Evolutionary conservation across 2,888 invertebrate species (phyloP).

Genomic region (Atethmia centrago): DNA sequence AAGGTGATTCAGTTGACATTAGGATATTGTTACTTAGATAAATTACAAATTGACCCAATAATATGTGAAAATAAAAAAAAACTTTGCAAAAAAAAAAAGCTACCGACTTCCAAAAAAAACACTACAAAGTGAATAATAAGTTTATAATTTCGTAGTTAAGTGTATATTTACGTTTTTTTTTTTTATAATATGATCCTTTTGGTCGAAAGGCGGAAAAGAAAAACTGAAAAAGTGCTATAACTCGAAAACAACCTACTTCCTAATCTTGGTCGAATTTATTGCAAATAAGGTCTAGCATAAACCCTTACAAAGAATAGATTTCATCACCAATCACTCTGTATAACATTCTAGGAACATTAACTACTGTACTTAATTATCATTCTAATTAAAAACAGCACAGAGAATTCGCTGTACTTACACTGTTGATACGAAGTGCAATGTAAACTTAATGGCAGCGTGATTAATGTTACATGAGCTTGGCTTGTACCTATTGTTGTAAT

Average conservation of each 20-base stretch:
- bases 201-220: background rate
- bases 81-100: no score
- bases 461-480: constrained; percentile 39
- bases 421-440: constrained; percentile 32
- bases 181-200: background rate
- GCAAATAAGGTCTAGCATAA: background rate
- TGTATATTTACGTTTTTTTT: no score
- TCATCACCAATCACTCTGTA: background rate
- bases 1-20: no score
- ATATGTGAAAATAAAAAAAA: no score
- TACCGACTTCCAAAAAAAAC: no score
- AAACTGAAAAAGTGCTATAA: background rate
- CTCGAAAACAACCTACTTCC: background rate
- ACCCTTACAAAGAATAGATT: background rate
- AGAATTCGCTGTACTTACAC: constrained; percentile 20
- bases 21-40: no score
- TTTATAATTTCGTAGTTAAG: no score
- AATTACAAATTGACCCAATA: no score
- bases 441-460: constrained; percentile 46
- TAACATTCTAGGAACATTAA: constrained; percentile 25
- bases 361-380: constrained; percentile 23
- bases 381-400: constrained; percentile 47
- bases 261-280: background rate
- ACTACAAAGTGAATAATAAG: no score
- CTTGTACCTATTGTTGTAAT: constrained; percentile 33